These are phyloP conservation scores for Drosophila anceps DNA, from an alignment of 2,888 invertebrate species.

Conservation along the genomic window DNA sequence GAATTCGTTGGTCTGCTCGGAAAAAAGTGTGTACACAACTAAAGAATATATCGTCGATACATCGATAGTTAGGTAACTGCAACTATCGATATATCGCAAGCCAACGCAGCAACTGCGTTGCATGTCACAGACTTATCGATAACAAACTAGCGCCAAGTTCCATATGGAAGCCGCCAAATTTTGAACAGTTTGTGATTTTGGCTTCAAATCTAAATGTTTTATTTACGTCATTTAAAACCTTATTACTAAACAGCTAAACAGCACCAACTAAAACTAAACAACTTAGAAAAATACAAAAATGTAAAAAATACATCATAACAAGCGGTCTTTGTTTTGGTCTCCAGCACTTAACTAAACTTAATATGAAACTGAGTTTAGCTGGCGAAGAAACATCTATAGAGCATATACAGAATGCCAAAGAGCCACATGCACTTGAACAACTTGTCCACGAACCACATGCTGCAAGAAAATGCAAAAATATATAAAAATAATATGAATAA, in stretches of 20 bases:
- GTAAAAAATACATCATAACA: slow-evolving; percentile 44
- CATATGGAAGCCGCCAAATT: not conserved
- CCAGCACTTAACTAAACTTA: slow-evolving; percentile 68
- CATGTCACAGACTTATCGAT: slow-evolving; percentile 18
- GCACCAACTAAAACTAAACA: slow-evolving; percentile 61
- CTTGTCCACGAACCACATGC: slow-evolving; percentile 95
- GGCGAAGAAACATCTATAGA: slow-evolving; percentile 78
- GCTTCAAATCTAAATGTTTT: slow-evolving; percentile 33
- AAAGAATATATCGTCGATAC: slow-evolving; percentile 15
- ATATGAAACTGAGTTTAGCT: slow-evolving; percentile 40
- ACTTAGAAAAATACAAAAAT: slow-evolving; percentile 39
- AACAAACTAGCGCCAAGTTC: not conserved
- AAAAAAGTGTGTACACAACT: slow-evolving; percentile 53
- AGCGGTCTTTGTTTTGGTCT: slow-evolving; percentile 61
- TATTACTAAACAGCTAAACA: slow-evolving; percentile 51
- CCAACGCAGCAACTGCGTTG: not conserved
- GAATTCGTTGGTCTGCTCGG: slow-evolving; percentile 33
- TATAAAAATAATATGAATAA: not conserved
- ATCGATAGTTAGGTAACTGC: not conserved
- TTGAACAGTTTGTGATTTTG: not conserved
- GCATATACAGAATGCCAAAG: slow-evolving; percentile 87
- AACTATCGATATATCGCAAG: slow-evolving; percentile 42
- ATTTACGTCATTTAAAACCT: slow-evolving; percentile 49
- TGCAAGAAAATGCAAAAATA: slow-evolving; percentile 85
- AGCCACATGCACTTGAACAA: slow-evolving; percentile 90